phyloP scores from a whole-genome alignment of 2,888 invertebrate genomes.

The Linnaemya tessellans region DNA sequence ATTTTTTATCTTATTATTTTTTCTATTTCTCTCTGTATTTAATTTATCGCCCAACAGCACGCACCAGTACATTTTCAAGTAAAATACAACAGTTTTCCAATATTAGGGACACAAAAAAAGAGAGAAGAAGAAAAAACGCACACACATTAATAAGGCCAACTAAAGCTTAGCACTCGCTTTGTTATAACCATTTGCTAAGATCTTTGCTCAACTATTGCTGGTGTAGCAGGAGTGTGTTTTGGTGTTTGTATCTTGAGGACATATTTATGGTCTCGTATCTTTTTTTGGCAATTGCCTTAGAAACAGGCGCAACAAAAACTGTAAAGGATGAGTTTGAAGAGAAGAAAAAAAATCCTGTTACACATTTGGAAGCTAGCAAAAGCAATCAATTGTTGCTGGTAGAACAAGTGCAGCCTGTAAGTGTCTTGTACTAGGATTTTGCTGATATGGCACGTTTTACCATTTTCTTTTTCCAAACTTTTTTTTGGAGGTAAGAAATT shows the following conservation, averaged over 20 bases:
- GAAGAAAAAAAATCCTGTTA: not conserved
- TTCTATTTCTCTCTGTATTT: slow-evolving; percentile 15
- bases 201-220: slow-evolving; percentile 1
- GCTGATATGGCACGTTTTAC: slow-evolving; percentile 66
- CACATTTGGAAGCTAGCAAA: not conserved
- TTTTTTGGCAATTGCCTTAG: slow-evolving; percentile 46
- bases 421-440: slow-evolving; percentile 1
- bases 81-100: slow-evolving; percentile 40
- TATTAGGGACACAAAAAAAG: not conserved
- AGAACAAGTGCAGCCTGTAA: slow-evolving; percentile 40
- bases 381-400: slow-evolving; percentile 7
- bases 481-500: slow-evolving; percentile 24
- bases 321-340: not conserved
- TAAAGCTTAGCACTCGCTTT: slow-evolving; percentile 28
- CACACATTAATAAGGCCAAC: slow-evolving; percentile 51
- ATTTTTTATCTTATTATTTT: not conserved
- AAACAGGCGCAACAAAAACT: not conserved
- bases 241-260: slow-evolving; percentile 40
- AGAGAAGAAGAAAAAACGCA: not conserved
- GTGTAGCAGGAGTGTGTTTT: not conserved
- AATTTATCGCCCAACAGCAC: slow-evolving; percentile 58
- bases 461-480: not conserved
- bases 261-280: slow-evolving; percentile 56
- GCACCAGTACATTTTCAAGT: slow-evolving; percentile 53
- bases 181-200: not conserved